Percentiles rank a stretch among this genome's conserved stretches.
phyloP scores from a whole-genome alignment of 2,113 vertebrate genomes.

The Formicarius rufipectus region DNA sequence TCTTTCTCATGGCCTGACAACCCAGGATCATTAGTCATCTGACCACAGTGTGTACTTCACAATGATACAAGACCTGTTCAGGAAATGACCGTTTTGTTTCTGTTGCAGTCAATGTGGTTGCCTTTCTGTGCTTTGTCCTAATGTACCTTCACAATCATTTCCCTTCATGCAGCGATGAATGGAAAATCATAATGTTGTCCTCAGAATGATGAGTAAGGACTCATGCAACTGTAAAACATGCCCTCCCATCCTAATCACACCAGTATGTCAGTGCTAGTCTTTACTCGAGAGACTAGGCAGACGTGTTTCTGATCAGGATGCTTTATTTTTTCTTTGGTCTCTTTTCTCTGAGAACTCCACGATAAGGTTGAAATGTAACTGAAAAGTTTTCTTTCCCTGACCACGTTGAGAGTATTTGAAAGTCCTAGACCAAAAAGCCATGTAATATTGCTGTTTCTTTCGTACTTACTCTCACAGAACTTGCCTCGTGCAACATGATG shows the following conservation, averaged over 20 bases:
- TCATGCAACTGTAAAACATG: not conserved
- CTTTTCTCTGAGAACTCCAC: not conserved
- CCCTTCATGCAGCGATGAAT: not conserved
- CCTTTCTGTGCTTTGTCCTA: not conserved
- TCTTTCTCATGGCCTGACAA: slow-evolving; percentile 32
- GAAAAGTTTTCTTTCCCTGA: not conserved
- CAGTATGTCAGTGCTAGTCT: not conserved
- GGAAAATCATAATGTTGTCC: not conserved
- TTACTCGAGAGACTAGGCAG: not conserved
- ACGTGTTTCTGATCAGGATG: not conserved
- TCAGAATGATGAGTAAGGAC: not conserved
- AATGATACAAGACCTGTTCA: not conserved
- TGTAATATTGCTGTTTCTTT: not conserved
- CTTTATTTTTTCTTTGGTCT: not conserved
- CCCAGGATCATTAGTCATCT: not conserved
- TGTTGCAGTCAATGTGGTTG: not conserved
- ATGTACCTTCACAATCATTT: not conserved
- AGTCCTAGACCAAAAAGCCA: not conserved
- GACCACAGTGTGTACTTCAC: not conserved
- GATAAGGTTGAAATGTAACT: not conserved
- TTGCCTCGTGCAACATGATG: not conserved
- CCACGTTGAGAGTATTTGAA: not conserved
- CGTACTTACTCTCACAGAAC: not conserved
- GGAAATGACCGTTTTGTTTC: not conserved
- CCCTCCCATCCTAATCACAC: not conserved